A percentile compares a stretch with the other conserved stretches of the same genome.
Conservation (phyloP, 2,113 vertebrate genomes). For the Lamprotornis superbus region DNA sequence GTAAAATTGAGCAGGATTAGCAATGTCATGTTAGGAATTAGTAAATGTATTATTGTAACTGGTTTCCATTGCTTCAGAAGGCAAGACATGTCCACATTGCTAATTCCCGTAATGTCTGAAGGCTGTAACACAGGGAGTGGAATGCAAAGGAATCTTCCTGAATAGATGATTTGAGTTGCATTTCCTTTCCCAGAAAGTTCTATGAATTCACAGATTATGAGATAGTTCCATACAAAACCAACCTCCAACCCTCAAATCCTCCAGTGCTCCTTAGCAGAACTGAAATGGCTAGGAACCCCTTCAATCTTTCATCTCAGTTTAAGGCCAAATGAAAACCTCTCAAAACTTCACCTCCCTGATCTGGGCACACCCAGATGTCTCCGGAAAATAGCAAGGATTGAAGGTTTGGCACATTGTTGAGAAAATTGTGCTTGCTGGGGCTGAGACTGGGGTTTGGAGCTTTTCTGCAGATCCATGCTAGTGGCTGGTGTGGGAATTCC, state of each 20-base stretch:
- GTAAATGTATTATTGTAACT: neutral
- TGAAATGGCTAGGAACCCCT: neutral
- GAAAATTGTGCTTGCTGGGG: neutral
- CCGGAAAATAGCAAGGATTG: neutral
- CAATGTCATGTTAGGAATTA: neutral
- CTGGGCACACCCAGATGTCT: too few species aligned
- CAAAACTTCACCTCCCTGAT: neutral
- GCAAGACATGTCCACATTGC: accelerated
- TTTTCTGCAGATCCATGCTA: neutral
- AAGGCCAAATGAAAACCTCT: neutral
- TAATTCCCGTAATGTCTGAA: neutral
- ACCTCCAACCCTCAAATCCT: neutral
- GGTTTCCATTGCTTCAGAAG: neutral
- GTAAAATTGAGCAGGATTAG: neutral
- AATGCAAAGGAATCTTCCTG: neutral
- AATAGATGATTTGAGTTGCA: neutral
- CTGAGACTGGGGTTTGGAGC: neutral
- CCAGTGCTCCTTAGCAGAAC: neutral
- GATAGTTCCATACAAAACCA: neutral
- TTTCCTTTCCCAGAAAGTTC: neutral
- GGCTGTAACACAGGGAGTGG: accelerated
- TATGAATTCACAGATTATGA: neutral
- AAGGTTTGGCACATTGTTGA: neutral
- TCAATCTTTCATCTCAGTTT: neutral
- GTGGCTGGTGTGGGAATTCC: neutral